Conservation (phyloP, 1,140 invertebrate genomes). For the Acromyrmex charruanus region DNA sequence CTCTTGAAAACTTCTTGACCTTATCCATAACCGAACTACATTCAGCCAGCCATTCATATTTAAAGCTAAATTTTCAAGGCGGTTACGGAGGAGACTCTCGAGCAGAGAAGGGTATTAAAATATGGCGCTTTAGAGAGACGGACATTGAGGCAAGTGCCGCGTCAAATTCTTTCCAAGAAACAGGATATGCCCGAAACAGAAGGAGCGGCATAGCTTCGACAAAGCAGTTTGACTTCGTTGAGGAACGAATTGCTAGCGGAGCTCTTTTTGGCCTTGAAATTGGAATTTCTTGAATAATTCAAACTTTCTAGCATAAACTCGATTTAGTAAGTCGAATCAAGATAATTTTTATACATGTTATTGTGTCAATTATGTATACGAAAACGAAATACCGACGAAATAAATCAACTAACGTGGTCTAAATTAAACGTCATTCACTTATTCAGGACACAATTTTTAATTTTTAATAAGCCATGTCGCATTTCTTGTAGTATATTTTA, state of each 20-base stretch:
- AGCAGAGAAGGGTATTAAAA: constrained; percentile 29
- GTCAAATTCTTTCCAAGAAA: constrained; percentile 55
- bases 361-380: constrained; percentile 21
- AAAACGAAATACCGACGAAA: neutral
- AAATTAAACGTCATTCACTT: constrained; percentile 31
- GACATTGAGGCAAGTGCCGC: constrained; percentile 46
- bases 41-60: constrained; percentile 48
- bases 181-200: constrained; percentile 35
- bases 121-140: constrained; percentile 48
- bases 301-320: constrained; percentile 29
- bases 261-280: constrained; percentile 34
- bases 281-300: constrained; percentile 55
- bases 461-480: constrained; percentile 14
- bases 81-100: neutral
- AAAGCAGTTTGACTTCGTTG: constrained; percentile 29
- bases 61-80: constrained; percentile 55
- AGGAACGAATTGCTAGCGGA: constrained; percentile 42
- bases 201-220: constrained; percentile 36
- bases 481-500: neutral
- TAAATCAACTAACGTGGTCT: neutral
- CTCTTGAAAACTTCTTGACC: neutral
- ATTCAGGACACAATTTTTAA: neutral
- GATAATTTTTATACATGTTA: neutral
- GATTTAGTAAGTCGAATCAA: constrained; percentile 18
- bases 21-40: constrained; percentile 26